These are phyloP conservation scores for Pygathrix nemaeus DNA, from an alignment of 2,113 vertebrate species.

Conservation along the genomic window DNA sequence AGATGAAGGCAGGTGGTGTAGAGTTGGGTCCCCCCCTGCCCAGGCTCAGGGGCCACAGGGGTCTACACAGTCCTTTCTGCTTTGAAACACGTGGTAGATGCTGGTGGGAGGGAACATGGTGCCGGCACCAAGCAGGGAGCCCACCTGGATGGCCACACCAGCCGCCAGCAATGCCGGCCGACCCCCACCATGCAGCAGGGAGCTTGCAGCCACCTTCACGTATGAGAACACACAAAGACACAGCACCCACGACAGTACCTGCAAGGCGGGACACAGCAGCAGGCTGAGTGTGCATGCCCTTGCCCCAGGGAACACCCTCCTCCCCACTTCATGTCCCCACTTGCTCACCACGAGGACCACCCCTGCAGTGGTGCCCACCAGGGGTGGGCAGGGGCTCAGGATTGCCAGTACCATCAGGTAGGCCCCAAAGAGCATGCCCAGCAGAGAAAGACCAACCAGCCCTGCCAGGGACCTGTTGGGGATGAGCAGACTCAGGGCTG, in stretches of 20 bases:
- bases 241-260: constrained; percentile 87
- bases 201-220: constrained; percentile 90
- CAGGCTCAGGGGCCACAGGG: constrained; percentile 76
- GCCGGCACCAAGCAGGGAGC: constrained; percentile 90
- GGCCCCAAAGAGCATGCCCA: constrained; percentile 84
- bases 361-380: constrained; percentile 84
- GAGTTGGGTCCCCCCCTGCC: not conserved
- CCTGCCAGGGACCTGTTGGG: constrained; percentile 85
- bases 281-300: fast-evolving
- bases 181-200: constrained; percentile 89
- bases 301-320: no score
- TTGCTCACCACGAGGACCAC: constrained; percentile 89
- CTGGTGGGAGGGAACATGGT: constrained; percentile 91
- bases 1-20: not conserved
- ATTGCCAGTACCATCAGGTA: constrained; percentile 89
- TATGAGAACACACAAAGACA: constrained; percentile 92
- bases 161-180: constrained; percentile 89
- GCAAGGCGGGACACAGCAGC: not conserved
- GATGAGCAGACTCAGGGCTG: not conserved
- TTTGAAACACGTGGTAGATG: constrained; percentile 87
- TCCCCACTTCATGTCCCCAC: not conserved
- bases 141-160: constrained; percentile 91
- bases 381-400: constrained; percentile 91
- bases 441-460: constrained; percentile 83
- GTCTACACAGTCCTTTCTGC: constrained; percentile 84